Conservation (phyloP, 2,888 invertebrate species). For the Brachyopa scutellaris region DNA sequence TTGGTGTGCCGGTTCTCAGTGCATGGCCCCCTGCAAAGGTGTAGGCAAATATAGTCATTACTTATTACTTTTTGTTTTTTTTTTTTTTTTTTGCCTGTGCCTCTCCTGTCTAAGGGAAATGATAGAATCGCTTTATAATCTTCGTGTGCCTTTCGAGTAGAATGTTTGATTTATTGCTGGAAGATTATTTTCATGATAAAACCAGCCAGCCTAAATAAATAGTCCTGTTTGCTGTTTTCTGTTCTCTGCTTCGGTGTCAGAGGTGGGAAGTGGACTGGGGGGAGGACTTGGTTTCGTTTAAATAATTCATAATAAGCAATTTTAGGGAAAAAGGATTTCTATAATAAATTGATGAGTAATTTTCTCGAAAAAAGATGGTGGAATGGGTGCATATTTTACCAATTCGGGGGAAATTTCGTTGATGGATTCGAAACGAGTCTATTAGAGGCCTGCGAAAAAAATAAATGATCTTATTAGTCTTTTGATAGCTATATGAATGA, state of each 20-base stretch:
- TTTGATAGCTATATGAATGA: constrained; percentile 12
- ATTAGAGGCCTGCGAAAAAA: not conserved
- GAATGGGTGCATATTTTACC: not conserved
- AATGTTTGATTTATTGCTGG: constrained; percentile 61
- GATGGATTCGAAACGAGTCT: constrained; percentile 21
- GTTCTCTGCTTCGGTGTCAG: too few relatives aligned
- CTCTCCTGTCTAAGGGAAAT: constrained; percentile 50
- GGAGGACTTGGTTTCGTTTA: constrained; percentile 6
- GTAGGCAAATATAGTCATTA: constrained; percentile 57
- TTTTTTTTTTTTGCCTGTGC: constrained; percentile 4
- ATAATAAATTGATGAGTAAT: constrained; percentile 50
- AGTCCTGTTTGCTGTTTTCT: constrained; percentile 3
- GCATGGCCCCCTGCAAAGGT: not conserved
- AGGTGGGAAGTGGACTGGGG: too few relatives aligned
- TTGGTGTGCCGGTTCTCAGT: too few relatives aligned
- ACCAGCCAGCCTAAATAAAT: not conserved
- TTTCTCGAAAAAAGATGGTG: not conserved
- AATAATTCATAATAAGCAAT: constrained; percentile 59
- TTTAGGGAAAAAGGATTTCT: constrained; percentile 46
- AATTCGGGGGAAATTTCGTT: not conserved
- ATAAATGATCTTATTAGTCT: constrained; percentile 18
- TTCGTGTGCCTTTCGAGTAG: constrained; percentile 30
- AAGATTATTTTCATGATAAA: constrained; percentile 54
- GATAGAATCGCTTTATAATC: constrained; percentile 58
- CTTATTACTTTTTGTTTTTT: constrained; percentile 35